Evolutionary conservation across 2,888 invertebrate species (phyloP).

Genomic region (Thalpophila matura): DNA sequence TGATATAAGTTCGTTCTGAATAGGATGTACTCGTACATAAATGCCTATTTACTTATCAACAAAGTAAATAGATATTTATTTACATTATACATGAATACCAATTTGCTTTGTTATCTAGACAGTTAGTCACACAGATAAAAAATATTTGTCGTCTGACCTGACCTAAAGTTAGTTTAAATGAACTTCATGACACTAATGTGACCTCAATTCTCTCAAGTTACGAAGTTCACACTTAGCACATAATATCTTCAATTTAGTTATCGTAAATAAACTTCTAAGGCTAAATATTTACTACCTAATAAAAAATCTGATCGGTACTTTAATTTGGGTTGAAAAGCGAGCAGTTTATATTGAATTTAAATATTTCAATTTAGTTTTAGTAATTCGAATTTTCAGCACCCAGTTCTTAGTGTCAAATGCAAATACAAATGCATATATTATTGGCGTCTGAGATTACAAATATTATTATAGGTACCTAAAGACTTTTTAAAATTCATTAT

Average conservation of each 20-base stretch:
- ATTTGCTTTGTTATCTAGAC: neutral
- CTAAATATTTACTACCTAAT: slow-evolving; percentile 25
- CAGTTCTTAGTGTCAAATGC: neutral
- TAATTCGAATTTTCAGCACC: neutral
- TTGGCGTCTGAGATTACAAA: neutral
- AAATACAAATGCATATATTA: neutral
- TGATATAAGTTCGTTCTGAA: too few species aligned
- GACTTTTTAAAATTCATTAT: too few species aligned
- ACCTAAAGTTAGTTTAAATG: neutral
- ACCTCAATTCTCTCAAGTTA: slow-evolving; percentile 14
- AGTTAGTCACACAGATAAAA: neutral
- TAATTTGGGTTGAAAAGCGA: slow-evolving; percentile 1
- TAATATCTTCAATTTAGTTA: slow-evolving; percentile 35
- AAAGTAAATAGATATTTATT: too few species aligned
- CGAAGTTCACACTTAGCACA: neutral
- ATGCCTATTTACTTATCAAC: too few species aligned
- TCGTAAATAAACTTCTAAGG: slow-evolving; percentile 20
- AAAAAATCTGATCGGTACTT: neutral
- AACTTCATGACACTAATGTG: slow-evolving; percentile 15
- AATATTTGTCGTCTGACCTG: slow-evolving; percentile 19
- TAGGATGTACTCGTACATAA: too few species aligned
- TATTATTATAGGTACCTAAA: too few species aligned
- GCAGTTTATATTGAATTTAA: too few species aligned
- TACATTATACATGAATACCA: too few species aligned
- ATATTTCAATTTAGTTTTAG: too few species aligned